These are phyloP conservation scores for Pyrocoelia pectoralis DNA, from an alignment of 2,888 invertebrate genomes.

Conservation along the genomic window DNA sequence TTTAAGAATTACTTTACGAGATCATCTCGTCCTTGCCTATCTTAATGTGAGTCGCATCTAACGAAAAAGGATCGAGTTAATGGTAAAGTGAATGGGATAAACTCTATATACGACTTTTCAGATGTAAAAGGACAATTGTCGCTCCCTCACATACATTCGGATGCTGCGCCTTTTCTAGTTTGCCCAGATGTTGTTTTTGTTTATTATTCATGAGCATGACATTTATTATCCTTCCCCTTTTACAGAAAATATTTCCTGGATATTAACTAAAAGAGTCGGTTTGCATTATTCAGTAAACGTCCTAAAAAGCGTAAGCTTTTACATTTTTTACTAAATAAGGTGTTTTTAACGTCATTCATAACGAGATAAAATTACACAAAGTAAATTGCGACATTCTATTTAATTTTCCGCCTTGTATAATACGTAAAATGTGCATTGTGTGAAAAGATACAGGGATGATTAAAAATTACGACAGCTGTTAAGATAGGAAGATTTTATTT, in stretches of 20 bases:
- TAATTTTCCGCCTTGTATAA: too few relatives aligned
- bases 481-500: not conserved
- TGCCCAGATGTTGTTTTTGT: slow-evolving; percentile 46
- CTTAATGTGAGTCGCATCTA: not conserved
- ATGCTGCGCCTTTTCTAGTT: slow-evolving; percentile 45
- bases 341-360: slow-evolving; percentile 2
- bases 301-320: not conserved
- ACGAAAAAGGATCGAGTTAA: slow-evolving; percentile 27
- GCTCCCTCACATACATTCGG: slow-evolving; percentile 38
- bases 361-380: slow-evolving; percentile 2
- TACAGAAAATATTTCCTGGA: slow-evolving; percentile 30
- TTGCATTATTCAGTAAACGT: slow-evolving; percentile 15
- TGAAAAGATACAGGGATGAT: not conserved
- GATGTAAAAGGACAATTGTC: slow-evolving; percentile 44
- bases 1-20: slow-evolving; percentile 32
- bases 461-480: not conserved
- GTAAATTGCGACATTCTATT: slow-evolving; percentile 1
- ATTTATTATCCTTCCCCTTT: slow-evolving; percentile 34
- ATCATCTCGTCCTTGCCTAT: slow-evolving; percentile 20
- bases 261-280: slow-evolving; percentile 26
- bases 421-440: not conserved
- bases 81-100: slow-evolving; percentile 31
- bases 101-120: slow-evolving; percentile 35
- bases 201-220: slow-evolving; percentile 45
- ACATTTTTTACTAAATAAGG: slow-evolving; percentile 2